Conservation (phyloP, 2,888 invertebrate species). For the Endotricha flammealis region DNA sequence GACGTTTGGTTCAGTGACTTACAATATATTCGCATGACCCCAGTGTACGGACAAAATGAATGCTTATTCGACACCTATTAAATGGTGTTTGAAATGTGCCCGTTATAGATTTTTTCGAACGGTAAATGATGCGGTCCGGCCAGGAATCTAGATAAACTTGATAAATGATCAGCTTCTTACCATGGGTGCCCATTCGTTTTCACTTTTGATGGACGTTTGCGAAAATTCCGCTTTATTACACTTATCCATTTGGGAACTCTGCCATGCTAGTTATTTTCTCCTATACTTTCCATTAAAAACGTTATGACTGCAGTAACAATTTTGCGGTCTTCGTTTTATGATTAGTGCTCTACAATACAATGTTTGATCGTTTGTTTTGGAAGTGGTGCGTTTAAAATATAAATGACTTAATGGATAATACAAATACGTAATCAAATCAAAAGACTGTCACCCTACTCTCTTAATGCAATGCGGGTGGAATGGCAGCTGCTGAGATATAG, state of each 20-base stretch:
- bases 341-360: slow-evolving; percentile 19
- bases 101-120: slow-evolving; percentile 45
- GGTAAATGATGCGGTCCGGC: slow-evolving; percentile 53
- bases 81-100: slow-evolving; percentile 40
- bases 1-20: no score
- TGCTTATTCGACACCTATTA: slow-evolving; percentile 28
- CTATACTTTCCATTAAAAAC: slow-evolving; percentile 29
- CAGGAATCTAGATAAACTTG: slow-evolving; percentile 61
- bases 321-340: slow-evolving; percentile 21
- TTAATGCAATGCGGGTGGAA: slow-evolving; percentile 33
- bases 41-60: no score
- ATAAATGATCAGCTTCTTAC: slow-evolving; percentile 54
- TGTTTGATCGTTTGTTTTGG: slow-evolving; percentile 11
- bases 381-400: not conserved
- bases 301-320: slow-evolving; percentile 28
- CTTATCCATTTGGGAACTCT: slow-evolving; percentile 30
- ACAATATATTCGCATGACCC: no score
- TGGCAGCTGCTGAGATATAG: slow-evolving; percentile 29
- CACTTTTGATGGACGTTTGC: slow-evolving; percentile 44
- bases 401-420: no score
- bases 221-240: slow-evolving; percentile 35
- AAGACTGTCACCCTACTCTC: slow-evolving; percentile 26
- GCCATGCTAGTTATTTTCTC: slow-evolving; percentile 14
- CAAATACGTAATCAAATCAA: not conserved
- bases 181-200: slow-evolving; percentile 38